Conservation (phyloP, 2,113 vertebrate species). For the Oenanthe melanoleuca region DNA sequence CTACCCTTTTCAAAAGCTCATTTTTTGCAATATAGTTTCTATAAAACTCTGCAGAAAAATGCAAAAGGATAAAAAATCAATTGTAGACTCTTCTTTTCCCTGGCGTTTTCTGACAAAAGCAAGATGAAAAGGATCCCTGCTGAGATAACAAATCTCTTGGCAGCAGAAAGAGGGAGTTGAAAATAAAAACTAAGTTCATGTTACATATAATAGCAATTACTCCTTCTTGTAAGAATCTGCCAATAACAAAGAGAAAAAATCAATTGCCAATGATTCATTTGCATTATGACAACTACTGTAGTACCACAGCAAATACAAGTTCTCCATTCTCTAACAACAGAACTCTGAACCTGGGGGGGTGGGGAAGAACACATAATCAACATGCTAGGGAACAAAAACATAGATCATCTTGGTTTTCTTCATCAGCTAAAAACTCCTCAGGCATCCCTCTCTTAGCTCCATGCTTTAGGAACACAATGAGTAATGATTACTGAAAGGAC, state of each 20-base stretch:
- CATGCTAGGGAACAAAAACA: not conserved
- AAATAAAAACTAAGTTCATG: not conserved
- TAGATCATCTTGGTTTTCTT: not conserved
- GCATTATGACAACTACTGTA: not conserved
- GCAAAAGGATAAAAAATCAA: not conserved
- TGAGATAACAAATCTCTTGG: not conserved
- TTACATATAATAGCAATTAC: not conserved
- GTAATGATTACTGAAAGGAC: not conserved
- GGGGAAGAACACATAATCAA: rapidly evolving
- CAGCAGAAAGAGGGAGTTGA: not conserved
- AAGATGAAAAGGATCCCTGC: not conserved
- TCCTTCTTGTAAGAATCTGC: not conserved
- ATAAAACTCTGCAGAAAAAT: not conserved
- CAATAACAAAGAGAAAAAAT: not conserved
- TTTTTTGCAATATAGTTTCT: not conserved
- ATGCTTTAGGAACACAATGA: not conserved
- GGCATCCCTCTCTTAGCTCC: not conserved
- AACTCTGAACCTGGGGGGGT: not conserved
- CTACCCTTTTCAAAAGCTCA: not conserved
- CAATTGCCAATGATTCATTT: not conserved
- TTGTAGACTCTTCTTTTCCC: not conserved
- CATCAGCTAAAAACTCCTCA: not conserved
- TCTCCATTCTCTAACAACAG: not conserved
- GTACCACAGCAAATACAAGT: not conserved
- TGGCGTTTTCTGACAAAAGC: not conserved